Percentiles rank a stretch among this genome's conserved stretches.
Conservation (phyloP, 1,140 invertebrate genomes). For the Meloidogyne exigua region DNA sequence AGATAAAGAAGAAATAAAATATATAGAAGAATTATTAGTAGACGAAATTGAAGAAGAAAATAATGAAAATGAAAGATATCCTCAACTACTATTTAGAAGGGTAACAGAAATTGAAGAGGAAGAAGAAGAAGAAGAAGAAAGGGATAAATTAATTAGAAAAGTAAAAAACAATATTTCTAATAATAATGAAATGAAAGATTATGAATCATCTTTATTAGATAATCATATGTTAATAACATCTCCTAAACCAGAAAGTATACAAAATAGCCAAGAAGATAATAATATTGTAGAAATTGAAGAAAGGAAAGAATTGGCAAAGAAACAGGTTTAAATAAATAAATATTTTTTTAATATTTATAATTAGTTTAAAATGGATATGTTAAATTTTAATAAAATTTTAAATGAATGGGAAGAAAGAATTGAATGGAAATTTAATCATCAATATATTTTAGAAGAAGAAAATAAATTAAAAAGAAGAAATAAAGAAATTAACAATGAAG, state of each 20-base stretch:
- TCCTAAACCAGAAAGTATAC: neutral
- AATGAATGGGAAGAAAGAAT: neutral
- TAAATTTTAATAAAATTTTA: neutral
- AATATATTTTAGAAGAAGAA: neutral
- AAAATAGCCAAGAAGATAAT: neutral
- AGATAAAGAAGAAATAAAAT: neutral
- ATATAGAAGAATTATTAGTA: neutral
- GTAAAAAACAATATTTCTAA: too few relatives aligned
- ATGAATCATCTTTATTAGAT: too few relatives aligned
- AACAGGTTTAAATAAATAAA: neutral
- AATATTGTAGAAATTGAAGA: neutral
- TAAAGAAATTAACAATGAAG: neutral
- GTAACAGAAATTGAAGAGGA: neutral
- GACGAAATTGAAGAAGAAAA: neutral
- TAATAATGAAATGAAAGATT: too few relatives aligned
- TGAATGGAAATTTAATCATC: neutral
- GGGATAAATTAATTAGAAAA: neutral
- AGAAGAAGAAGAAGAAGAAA: neutral
- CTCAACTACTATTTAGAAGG: too few relatives aligned
- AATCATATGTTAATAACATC: too few relatives aligned
- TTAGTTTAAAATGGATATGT: neutral
- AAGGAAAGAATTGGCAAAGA: neutral
- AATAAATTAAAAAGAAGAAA: neutral
- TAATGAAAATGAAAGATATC: neutral
- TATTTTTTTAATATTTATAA: neutral